Conservation (phyloP, 2,797 vertebrate species). For the Psittacula echo region DNA sequence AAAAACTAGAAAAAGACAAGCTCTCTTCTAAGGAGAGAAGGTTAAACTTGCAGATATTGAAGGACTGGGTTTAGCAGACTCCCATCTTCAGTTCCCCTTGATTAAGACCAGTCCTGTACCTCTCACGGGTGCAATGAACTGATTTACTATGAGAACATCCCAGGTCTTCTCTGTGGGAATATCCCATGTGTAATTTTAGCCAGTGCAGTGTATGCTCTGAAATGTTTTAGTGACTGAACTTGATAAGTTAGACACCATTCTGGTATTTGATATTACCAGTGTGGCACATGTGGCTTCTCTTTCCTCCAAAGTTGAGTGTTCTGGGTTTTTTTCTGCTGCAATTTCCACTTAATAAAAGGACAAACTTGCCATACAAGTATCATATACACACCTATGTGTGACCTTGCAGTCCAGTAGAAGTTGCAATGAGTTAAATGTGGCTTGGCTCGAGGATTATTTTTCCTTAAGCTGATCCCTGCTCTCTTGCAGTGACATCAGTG, state of each 20-base stretch:
- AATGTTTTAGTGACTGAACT: neutral
- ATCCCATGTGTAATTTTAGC: neutral
- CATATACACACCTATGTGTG: neutral
- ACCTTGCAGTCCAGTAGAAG: neutral
- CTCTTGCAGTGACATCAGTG: neutral
- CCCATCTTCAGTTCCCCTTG: accelerated
- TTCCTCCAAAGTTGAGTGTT: neutral
- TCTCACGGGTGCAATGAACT: neutral
- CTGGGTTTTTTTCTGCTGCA: neutral
- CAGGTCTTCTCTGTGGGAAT: neutral
- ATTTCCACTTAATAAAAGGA: neutral
- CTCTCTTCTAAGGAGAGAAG: neutral
- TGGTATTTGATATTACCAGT: neutral
- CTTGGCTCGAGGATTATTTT: neutral
- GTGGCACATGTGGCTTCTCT: neutral
- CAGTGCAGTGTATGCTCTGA: neutral
- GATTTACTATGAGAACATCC: neutral
- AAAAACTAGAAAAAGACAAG: neutral
- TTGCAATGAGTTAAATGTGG: neutral
- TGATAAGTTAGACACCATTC: neutral
- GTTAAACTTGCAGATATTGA: neutral
- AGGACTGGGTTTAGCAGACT: neutral
- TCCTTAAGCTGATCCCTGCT: neutral
- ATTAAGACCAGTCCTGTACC: neutral
- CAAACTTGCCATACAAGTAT: neutral